Percentiles rank a stretch among this genome's conserved stretches.
Evolutionary conservation across 2,113 vertebrate genomes (phyloP).

Genomic region (Zootoca vivipara): DNA sequence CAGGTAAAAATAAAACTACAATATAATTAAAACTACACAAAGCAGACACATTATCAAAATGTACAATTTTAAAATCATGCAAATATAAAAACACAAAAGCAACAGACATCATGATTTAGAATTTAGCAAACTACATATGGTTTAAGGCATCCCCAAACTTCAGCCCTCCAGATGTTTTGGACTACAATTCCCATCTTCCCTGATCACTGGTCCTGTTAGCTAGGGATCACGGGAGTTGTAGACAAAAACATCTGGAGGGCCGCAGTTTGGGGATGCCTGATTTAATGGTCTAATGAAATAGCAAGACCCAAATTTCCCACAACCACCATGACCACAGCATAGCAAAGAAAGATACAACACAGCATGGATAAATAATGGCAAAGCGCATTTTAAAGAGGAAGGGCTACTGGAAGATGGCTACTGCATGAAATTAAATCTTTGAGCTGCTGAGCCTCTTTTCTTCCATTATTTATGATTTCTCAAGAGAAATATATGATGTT

Average conservation of each 20-base stretch:
- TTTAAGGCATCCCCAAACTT: too few species aligned
- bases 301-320: not conserved
- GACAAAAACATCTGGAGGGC: too few species aligned
- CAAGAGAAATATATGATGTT: slow-evolving; percentile 6
- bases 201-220: too few species aligned
- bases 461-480: slow-evolving; percentile 22
- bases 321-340: not conserved
- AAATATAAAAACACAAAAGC: not conserved
- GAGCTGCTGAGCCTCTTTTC: not conserved
- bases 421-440: slow-evolving; percentile 17
- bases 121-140: not conserved
- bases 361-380: not conserved
- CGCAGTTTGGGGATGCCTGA: too few species aligned
- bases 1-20: not conserved
- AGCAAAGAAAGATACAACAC: not conserved
- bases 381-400: not conserved
- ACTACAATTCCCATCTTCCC: too few species aligned
- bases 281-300: not conserved
- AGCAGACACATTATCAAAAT: too few species aligned
- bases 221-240: too few species aligned
- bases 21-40: not conserved
- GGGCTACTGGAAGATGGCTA: not conserved
- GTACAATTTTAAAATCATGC: too few species aligned
- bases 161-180: too few species aligned
- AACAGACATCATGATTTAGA: not conserved